These are phyloP conservation scores for Hypanus sabinus DNA, from an alignment of 2,113 vertebrate genomes.

Conservation along the genomic window DNA sequence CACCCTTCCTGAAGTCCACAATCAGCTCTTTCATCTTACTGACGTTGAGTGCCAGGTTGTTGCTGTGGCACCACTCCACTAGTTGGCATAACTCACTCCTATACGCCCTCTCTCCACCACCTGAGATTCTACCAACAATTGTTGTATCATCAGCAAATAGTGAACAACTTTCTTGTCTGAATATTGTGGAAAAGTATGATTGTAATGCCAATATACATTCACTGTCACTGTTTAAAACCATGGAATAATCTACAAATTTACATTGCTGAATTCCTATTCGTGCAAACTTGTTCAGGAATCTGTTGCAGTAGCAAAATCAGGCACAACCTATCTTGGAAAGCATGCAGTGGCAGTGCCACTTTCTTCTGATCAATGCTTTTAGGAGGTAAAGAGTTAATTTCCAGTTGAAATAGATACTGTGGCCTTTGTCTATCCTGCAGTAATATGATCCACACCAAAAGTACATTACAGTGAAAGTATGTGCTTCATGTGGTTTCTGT, in stretches of 20 bases:
- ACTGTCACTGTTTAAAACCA: neutral
- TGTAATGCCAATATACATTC: neutral
- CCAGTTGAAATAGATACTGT: conserved; percentile 1
- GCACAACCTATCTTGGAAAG: neutral
- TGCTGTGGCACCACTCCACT: no score
- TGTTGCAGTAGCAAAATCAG: neutral
- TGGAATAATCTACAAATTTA: neutral
- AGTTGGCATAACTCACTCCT: no score
- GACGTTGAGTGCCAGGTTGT: no score
- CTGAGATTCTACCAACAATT: no score
- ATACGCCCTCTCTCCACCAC: no score
- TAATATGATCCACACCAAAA: conserved; percentile 6
- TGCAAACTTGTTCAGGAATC: neutral
- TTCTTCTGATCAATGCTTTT: neutral
- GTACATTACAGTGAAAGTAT: neutral
- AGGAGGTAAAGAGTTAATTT: neutral
- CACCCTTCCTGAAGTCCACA: no score
- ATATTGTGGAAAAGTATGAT: neutral
- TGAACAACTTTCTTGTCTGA: neutral
- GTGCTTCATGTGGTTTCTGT: conserved; percentile 8
- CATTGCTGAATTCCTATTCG: neutral
- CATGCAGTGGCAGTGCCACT: neutral
- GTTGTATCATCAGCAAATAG: no score
- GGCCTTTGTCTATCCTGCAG: neutral
- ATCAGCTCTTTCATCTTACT: no score